Evolutionary conservation across 2,888 invertebrate genomes (phyloP), one percentile per base, ranked within the genome.

Genomic region (Thumatha senex): DNA sequence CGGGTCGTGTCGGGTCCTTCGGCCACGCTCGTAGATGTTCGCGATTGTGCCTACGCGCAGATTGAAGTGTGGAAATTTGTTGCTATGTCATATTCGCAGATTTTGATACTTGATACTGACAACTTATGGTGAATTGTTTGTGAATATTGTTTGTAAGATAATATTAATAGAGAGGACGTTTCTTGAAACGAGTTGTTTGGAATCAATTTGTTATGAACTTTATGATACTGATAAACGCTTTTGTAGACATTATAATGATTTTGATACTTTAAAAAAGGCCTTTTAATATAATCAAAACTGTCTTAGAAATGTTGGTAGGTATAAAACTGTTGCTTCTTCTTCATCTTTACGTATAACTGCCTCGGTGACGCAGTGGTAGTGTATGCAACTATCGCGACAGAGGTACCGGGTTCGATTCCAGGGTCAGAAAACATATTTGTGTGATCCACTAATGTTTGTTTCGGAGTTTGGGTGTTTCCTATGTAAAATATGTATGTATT

Each of bases 41-140:
- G 69, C 55, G 79, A 79, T 79, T 68, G 68, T 70, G 78, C 80
- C 80, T 76, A 79, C 80, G 79, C 80, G 76, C 55, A 72, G 73
- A 77, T 72, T 65, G 72, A 68, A 70, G 69, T 66, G 67, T 63
- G 67, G 68, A 67, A 67, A 68, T 67, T 68, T 69, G 70, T 69
- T 62, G 67, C 70, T 64, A 66, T 69, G 68, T 69, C 68, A 69
- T 69, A 69, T 64, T 66, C 63, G 54, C 44, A 72, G 74, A 72
- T 72, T 67, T 63, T 67, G 72, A 71, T 73, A 56, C 41, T 46
- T 30, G 72, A 72, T 66, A 67, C 45, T 40, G 35, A 61, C 48
- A 67, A 66, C 58, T 72, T 72, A 64, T 63, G 48, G 61, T 56
- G 63, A 70, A 63, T 71, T 72, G 72, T 70, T 57, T 48, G 55